phyloP scores from a whole-genome alignment of 2,888 invertebrate species.

The Lacanobia wlatinum region DNA sequence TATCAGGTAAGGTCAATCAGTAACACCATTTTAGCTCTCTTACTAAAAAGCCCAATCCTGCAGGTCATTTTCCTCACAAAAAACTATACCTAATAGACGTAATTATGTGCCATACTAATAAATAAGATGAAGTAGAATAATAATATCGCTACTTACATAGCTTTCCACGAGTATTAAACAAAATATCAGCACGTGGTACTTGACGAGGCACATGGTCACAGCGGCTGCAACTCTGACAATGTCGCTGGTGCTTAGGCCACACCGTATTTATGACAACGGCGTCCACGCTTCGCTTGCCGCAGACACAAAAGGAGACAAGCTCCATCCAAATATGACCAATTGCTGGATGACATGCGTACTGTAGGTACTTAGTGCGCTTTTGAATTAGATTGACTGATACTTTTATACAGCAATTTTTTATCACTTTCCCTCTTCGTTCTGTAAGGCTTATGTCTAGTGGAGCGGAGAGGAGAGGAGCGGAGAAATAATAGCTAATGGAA shows the following conservation, averaged over 20 bases:
- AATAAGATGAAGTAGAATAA: neutral
- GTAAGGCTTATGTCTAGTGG: no score
- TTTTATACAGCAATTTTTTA: neutral
- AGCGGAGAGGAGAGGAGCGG: no score
- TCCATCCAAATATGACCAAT: conserved; percentile 57
- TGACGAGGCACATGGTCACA: conserved; percentile 75
- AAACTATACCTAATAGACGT: neutral
- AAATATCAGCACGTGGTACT: conserved; percentile 71
- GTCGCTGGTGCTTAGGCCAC: conserved; percentile 51
- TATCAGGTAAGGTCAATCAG: no score
- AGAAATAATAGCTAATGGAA: no score
- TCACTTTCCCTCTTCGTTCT: conserved; percentile 8
- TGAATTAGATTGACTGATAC: conserved; percentile 5
- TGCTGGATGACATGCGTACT: conserved; percentile 44
- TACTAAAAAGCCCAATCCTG: neutral
- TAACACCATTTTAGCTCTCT: no score
- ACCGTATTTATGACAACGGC: conserved; percentile 73
- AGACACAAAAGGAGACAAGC: conserved; percentile 58
- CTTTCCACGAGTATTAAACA: conserved; percentile 72
- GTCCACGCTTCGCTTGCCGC: conserved; percentile 73
- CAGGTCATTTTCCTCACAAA: neutral
- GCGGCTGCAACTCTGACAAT: conserved; percentile 67
- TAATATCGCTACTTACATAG: conserved; percentile 74
- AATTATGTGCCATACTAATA: neutral
- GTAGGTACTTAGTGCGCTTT: conserved; percentile 22